Percentiles rank a stretch among this genome's conserved stretches.
Conservation (phyloP, 2,888 invertebrate species). For the Ophion ventricosus region DNA sequence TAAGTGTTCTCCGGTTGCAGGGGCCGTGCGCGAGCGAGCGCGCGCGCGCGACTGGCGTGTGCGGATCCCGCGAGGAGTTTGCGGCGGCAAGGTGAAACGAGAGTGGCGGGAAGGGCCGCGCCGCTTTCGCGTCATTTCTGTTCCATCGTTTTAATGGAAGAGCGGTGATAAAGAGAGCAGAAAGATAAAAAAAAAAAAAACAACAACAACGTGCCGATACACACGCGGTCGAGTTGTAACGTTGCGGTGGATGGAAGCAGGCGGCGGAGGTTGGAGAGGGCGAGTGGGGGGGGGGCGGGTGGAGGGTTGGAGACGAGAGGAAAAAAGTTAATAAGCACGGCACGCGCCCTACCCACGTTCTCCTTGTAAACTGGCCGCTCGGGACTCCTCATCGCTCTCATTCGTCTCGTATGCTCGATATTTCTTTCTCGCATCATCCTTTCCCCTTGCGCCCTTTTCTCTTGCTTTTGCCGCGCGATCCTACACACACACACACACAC, state of each 20-base stretch:
- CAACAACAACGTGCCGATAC: slow-evolving; percentile 61
- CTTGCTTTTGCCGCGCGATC: slow-evolving; percentile 20
- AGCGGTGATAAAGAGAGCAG: slow-evolving; percentile 63
- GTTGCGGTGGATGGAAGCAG: slow-evolving; percentile 56
- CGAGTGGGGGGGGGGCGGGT: slow-evolving; percentile 40
- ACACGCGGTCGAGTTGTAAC: slow-evolving; percentile 49
- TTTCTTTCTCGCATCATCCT: slow-evolving; percentile 45
- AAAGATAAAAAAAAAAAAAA: slow-evolving; percentile 18
- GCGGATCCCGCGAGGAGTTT: slow-evolving; percentile 15
- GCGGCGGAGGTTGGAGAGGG: slow-evolving; percentile 48
- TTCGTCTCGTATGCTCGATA: slow-evolving; percentile 56
- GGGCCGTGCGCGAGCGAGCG: slow-evolving; percentile 15
- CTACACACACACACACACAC: slow-evolving; percentile 41
- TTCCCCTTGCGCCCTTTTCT: slow-evolving; percentile 21
- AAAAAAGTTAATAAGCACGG: slow-evolving; percentile 77
- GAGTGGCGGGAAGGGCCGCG: slow-evolving; percentile 19
- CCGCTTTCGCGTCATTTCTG: slow-evolving; percentile 64
- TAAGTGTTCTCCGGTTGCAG: slow-evolving; percentile 2
- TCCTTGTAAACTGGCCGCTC: slow-evolving; percentile 54
- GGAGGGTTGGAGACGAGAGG: slow-evolving; percentile 49
- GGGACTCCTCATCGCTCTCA: slow-evolving; percentile 62
- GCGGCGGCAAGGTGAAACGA: slow-evolving; percentile 49
- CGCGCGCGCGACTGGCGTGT: slow-evolving; percentile 14
- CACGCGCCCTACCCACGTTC: slow-evolving; percentile 74
- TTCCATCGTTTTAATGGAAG: slow-evolving; percentile 65